Percentiles rank a stretch among this genome's conserved stretches.
Evolutionary conservation across 1,140 invertebrate species (phyloP).

Genomic region (Idris sp.): DNA sequence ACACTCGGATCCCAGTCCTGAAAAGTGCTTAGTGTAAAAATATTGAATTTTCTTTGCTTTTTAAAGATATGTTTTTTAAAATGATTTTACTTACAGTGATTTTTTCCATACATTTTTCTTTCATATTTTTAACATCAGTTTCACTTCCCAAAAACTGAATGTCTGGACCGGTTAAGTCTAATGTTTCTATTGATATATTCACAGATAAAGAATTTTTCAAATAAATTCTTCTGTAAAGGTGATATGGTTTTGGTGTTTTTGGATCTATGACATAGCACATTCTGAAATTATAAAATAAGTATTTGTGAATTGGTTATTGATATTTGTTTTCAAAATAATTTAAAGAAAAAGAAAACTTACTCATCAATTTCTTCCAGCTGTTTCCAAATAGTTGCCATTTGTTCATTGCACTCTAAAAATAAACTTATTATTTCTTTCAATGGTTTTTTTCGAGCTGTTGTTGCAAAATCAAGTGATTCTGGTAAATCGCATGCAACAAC

Average conservation of each 20-base stretch:
- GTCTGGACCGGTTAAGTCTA: conserved; percentile 65
- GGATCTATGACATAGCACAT: conserved; percentile 73
- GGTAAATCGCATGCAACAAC: conserved; percentile 71
- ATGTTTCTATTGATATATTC: conserved; percentile 69
- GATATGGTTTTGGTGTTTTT: conserved; percentile 67
- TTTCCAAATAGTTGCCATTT: conserved; percentile 65
- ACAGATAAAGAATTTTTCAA: conserved; percentile 70
- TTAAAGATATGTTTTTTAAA: too few species aligned
- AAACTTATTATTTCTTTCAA: conserved; percentile 60
- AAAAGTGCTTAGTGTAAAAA: too few species aligned
- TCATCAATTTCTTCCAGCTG: conserved; percentile 70
- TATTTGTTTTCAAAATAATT: not conserved
- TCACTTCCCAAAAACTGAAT: conserved; percentile 74
- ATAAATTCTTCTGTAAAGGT: conserved; percentile 72
- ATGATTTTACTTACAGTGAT: conserved; percentile 39
- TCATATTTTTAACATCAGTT: conserved; percentile 64
- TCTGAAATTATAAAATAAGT: conserved; percentile 46
- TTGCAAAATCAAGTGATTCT: conserved; percentile 51
- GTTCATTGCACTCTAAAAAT: conserved; percentile 64
- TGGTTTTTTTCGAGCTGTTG: conserved; percentile 56
- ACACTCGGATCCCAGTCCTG: conserved; percentile 70
- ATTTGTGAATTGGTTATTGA: not conserved
- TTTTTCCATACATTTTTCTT: conserved; percentile 63
- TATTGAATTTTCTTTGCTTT: not conserved
- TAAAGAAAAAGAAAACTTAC: conserved; percentile 16